Conservation (phyloP, 2,113 vertebrate genomes). For the Dendrocopos noguchii region DNA sequence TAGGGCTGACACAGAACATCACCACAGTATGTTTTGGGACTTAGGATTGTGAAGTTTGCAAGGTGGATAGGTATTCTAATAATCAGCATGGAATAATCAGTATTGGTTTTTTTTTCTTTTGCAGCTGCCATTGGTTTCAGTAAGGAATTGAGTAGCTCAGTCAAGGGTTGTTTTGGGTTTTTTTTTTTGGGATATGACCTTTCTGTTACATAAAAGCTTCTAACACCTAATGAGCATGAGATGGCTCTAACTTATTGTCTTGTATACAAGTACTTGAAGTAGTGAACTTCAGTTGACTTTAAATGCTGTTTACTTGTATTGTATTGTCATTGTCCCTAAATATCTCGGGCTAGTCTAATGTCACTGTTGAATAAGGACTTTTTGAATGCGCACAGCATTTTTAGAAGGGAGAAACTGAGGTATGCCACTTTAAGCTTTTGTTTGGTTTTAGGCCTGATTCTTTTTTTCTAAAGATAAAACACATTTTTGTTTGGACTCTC, state of each 20-base stretch:
- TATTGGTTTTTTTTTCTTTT: constrained; percentile 41
- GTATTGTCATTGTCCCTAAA: neutral
- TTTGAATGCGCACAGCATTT: neutral
- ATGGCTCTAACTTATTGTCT: neutral
- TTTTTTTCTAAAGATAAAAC: constrained; percentile 3
- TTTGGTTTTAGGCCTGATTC: neutral
- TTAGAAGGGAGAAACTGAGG: neutral
- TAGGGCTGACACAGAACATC: neutral
- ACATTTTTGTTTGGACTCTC: neutral
- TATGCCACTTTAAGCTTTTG: neutral
- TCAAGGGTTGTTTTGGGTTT: neutral
- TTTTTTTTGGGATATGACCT: neutral
- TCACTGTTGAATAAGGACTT: neutral
- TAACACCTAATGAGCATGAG: neutral
- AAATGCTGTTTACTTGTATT: neutral
- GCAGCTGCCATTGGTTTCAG: constrained; percentile 51
- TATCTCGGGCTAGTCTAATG: neutral
- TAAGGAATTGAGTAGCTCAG: constrained; percentile 18
- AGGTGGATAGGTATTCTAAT: neutral
- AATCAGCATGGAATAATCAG: neutral
- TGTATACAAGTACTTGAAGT: neutral
- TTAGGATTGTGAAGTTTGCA: neutral
- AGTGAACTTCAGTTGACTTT: neutral
- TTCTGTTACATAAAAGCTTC: neutral
- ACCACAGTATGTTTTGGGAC: neutral